Evolutionary conservation across 2,888 invertebrate species (phyloP).

Genomic region (Adela reaumurella): DNA sequence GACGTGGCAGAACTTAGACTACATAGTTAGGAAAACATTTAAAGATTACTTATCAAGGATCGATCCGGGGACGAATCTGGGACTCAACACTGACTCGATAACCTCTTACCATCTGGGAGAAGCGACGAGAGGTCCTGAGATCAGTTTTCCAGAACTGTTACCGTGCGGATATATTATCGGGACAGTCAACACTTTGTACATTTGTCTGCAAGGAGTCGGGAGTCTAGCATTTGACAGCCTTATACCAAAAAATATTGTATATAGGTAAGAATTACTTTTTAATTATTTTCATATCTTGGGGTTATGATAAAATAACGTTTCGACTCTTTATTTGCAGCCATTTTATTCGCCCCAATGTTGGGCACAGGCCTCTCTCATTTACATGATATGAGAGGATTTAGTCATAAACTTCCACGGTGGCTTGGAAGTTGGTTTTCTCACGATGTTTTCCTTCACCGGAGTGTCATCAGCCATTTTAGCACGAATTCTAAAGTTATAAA

Average conservation of each 20-base stretch:
- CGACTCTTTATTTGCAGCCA: too few relatives aligned
- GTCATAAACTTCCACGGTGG: too few relatives aligned
- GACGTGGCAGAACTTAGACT: conserved; percentile 92
- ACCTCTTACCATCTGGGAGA: conserved; percentile 93
- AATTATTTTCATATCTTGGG: too few relatives aligned
- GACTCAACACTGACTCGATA: conserved; percentile 81
- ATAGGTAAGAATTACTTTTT: too few relatives aligned
- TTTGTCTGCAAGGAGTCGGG: conserved; percentile 84
- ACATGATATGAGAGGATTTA: too few relatives aligned
- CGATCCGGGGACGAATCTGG: conserved; percentile 88
- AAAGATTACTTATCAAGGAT: conserved; percentile 92
- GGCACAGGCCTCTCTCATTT: too few relatives aligned
- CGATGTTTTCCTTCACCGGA: too few relatives aligned
- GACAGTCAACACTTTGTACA: conserved; percentile 78
- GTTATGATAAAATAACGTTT: too few relatives aligned
- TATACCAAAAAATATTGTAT: conserved; percentile 93
- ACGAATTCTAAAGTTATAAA: too few relatives aligned
- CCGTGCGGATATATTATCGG: conserved; percentile 94
- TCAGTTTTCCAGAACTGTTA: conserved; percentile 81
- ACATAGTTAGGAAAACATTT: conserved; percentile 85
- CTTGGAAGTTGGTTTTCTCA: too few relatives aligned
- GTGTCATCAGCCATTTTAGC: too few relatives aligned
- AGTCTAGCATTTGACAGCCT: conserved; percentile 92
- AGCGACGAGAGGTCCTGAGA: conserved; percentile 74
- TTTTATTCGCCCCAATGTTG: too few relatives aligned